Evolutionary conservation across 2,888 invertebrate species (phyloP).

Genomic region (Lissonota sp.): DNA sequence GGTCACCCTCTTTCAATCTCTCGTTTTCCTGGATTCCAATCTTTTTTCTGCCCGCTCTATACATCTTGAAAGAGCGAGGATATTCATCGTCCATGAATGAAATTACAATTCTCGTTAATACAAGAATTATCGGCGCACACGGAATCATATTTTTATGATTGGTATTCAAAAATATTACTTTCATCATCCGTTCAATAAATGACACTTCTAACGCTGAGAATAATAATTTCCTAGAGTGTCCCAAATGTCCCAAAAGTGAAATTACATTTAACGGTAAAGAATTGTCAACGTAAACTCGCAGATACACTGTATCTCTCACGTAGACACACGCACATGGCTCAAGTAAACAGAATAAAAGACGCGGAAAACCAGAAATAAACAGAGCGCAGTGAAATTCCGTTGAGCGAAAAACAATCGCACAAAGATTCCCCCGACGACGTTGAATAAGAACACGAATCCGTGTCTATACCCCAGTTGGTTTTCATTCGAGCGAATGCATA

Average conservation of each 20-base stretch:
- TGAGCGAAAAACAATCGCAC: slow-evolving; percentile 39
- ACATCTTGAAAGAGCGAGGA: slow-evolving; percentile 1
- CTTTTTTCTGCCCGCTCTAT: not conserved
- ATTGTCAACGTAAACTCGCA: not conserved
- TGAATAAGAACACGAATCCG: slow-evolving; percentile 45
- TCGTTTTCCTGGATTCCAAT: slow-evolving; percentile 31
- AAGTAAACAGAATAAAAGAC: not conserved
- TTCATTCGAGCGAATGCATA: slow-evolving; percentile 9
- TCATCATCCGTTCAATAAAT: too few species aligned
- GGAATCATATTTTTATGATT: too few species aligned
- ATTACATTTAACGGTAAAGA: too few species aligned
- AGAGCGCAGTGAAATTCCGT: slow-evolving; percentile 25
- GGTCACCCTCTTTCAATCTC: slow-evolving; percentile 34
- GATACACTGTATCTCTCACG: not conserved
- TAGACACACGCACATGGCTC: not conserved
- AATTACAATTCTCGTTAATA: not conserved
- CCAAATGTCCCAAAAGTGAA: too few species aligned
- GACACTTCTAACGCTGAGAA: too few species aligned
- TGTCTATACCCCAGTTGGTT: slow-evolving; percentile 19
- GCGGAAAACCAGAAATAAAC: not conserved
- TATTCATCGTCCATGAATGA: slow-evolving; percentile 19
- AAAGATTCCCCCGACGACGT: slow-evolving; percentile 22
- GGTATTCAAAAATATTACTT: too few species aligned
- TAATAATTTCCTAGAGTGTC: too few species aligned
- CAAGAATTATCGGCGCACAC: not conserved